phyloP scores from a whole-genome alignment of 2,113 vertebrate genomes.

The Micromys minutus region DNA sequence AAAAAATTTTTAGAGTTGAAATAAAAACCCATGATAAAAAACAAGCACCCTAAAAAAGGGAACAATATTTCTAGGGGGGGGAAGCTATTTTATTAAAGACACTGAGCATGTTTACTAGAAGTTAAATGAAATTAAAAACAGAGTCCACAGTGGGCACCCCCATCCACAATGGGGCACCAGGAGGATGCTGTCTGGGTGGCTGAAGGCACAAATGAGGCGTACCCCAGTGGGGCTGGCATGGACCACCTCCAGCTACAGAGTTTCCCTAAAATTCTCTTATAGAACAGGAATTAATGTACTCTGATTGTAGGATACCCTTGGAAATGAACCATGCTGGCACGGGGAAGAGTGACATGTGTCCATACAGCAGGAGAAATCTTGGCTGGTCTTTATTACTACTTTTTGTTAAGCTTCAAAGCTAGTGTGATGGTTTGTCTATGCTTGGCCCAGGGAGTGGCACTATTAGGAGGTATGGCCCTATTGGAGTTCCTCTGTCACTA shows the following conservation, averaged over 20 bases:
- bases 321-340: background rate
- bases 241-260: background rate
- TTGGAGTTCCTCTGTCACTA: no score
- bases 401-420: background rate
- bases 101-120: conserved; percentile 76
- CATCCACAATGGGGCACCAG: conserved; percentile 46
- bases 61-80: conserved; percentile 59
- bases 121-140: conserved; percentile 80
- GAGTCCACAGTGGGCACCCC: conserved; percentile 60
- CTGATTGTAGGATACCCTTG: conserved; percentile 41
- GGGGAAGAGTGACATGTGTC: background rate
- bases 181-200: conserved; percentile 66
- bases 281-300: background rate
- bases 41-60: conserved; percentile 57
- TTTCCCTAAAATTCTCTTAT: background rate
- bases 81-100: conserved; percentile 73
- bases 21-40: conserved; percentile 75
- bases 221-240: conserved; percentile 53
- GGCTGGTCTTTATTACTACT: background rate
- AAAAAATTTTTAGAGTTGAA: conserved; percentile 72
- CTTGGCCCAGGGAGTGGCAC: no score
- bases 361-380: background rate
- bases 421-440: no score
- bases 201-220: conserved; percentile 61
- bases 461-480: no score